Evolutionary conservation across 1,140 invertebrate genomes (phyloP).

Genomic region (Pantala flavescens): DNA sequence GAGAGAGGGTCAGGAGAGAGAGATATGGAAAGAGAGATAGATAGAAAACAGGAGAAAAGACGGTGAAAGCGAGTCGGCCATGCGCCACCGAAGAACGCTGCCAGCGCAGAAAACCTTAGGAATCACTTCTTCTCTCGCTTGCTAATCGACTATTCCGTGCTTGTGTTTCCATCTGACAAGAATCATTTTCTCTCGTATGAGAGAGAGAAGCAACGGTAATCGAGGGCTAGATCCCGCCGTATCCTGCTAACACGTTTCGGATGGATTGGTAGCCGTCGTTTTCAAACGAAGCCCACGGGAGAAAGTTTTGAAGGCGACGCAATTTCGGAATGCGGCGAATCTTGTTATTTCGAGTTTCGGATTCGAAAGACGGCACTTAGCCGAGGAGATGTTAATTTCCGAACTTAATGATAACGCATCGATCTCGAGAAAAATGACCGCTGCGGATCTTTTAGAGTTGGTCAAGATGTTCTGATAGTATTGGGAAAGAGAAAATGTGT

Average conservation of each 20-base stretch:
- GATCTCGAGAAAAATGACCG: too few relatives aligned
- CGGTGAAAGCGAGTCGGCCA: background rate
- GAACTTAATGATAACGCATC: too few relatives aligned
- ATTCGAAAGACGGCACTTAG: too few relatives aligned
- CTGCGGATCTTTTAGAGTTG: too few relatives aligned
- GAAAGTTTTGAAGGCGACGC: background rate
- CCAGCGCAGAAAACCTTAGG: background rate
- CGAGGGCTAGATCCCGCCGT: background rate
- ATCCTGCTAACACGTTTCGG: constrained; percentile 1
- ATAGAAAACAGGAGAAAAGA: background rate
- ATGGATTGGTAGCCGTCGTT: background rate
- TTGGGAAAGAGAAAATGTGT: too few relatives aligned
- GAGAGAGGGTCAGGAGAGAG: too few relatives aligned
- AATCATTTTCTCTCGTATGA: background rate
- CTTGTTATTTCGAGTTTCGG: too few relatives aligned
- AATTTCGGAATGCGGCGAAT: too few relatives aligned
- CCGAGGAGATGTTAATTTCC: too few relatives aligned
- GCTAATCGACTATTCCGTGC: background rate
- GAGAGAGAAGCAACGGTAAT: background rate
- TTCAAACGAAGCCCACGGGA: background rate
- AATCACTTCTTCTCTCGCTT: background rate
- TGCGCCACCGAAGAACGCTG: background rate
- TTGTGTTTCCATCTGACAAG: background rate
- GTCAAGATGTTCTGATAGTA: too few relatives aligned
- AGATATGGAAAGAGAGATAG: too few relatives aligned